These are phyloP conservation scores for Chromoteleia sp. DNA, from an alignment of 2,888 invertebrate species.

Conservation along the genomic window DNA sequence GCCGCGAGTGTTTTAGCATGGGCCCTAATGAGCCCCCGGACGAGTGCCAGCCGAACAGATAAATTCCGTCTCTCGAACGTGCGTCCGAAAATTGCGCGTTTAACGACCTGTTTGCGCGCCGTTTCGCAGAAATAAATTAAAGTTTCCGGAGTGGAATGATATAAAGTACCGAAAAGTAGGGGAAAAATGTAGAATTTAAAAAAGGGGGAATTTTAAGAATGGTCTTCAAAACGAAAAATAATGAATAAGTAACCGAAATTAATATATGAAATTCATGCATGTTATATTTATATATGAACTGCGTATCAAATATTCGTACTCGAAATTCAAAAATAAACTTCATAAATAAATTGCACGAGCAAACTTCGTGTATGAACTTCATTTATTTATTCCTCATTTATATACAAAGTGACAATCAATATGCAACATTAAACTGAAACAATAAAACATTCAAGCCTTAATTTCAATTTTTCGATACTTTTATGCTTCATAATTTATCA, in stretches of 20 bases:
- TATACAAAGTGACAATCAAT: too few species aligned
- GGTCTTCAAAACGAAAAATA: too few species aligned
- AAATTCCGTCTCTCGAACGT: constrained; percentile 54
- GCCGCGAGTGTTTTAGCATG: constrained; percentile 56
- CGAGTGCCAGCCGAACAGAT: constrained; percentile 55
- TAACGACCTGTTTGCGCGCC: constrained; percentile 33
- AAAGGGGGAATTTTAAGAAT: background rate
- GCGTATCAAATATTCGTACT: too few species aligned
- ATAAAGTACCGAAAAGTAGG: background rate
- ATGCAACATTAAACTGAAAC: too few species aligned
- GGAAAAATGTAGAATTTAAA: background rate
- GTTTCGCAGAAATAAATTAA: constrained; percentile 54
- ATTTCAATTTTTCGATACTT: constrained; percentile 26
- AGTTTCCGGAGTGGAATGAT: background rate
- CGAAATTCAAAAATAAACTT: too few species aligned
- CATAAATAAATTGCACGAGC: too few species aligned
- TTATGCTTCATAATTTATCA: constrained; percentile 61
- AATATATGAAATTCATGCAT: too few species aligned
- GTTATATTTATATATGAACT: too few species aligned
- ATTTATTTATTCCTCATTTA: too few species aligned
- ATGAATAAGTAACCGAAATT: too few species aligned
- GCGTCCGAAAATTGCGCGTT: constrained; percentile 57
- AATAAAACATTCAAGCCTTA: too few species aligned
- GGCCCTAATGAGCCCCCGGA: constrained; percentile 62
- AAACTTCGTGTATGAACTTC: too few species aligned